Percentiles rank a stretch among this genome's conserved stretches.
Evolutionary conservation across 2,797 vertebrate genomes (phyloP).

Genomic region (Eulemur coronatus): DNA sequence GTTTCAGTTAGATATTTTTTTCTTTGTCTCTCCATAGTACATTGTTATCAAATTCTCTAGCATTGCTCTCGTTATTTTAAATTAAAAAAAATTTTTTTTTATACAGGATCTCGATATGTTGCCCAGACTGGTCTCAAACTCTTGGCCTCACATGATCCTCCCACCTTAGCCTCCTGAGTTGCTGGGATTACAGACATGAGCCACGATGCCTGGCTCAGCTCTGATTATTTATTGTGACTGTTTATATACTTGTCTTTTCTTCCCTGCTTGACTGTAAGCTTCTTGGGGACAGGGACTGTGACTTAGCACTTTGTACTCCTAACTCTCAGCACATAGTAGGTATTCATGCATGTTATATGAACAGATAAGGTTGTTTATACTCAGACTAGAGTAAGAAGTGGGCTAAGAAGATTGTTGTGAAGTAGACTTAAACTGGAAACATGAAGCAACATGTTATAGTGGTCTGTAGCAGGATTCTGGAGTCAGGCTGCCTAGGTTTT

Average conservation of each 20-base stretch:
- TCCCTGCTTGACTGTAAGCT: neutral
- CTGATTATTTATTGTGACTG: neutral
- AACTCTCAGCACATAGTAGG: neutral
- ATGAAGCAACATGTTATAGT: neutral
- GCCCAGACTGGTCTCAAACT: neutral
- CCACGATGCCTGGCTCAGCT: neutral
- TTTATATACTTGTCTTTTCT: constrained; percentile 1
- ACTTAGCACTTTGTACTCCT: neutral
- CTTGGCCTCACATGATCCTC: neutral
- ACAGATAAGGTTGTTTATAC: neutral
- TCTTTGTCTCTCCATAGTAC: neutral
- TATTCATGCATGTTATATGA: neutral
- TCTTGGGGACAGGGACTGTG: neutral
- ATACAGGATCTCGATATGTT: neutral
- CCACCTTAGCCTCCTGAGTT: neutral
- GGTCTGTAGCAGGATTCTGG: neutral
- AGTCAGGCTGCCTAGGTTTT: neutral
- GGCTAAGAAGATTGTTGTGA: neutral
- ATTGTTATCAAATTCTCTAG: neutral
- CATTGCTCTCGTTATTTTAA: neutral
- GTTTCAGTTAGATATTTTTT: neutral
- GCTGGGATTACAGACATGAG: neutral
- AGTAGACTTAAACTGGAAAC: neutral
- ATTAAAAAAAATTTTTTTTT: neutral
- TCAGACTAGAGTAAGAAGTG: neutral